These are phyloP conservation scores for Clarias pachynema DNA, from an alignment of 2,797 vertebrate genomes.

Conservation along the genomic window DNA sequence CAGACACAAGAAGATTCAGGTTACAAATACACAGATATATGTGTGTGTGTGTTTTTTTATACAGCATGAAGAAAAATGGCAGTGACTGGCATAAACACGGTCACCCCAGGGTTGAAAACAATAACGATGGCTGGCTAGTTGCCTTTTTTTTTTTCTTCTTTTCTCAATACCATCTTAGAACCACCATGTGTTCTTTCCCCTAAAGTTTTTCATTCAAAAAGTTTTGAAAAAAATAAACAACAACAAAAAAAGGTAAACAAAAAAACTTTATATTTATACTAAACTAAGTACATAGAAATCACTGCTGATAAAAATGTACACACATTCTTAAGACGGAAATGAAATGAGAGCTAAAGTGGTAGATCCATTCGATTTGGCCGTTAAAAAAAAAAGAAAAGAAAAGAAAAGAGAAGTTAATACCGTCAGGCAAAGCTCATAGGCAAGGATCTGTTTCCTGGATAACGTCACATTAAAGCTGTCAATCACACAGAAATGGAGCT, in stretches of 20 bases:
- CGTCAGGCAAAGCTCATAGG: conserved; percentile 62
- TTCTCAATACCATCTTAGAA: conserved; percentile 62
- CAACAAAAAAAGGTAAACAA: conserved; percentile 65
- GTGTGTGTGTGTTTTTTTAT: conserved; percentile 76
- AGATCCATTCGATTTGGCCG: conserved; percentile 75
- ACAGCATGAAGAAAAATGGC: conserved; percentile 80
- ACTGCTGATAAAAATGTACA: conserved; percentile 86
- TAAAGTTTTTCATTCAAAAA: conserved; percentile 73
- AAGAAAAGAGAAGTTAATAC: conserved; percentile 57
- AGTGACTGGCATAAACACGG: conserved; percentile 83
- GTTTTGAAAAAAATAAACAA: conserved; percentile 63
- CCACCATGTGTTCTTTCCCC: conserved; percentile 72
- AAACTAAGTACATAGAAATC: conserved; percentile 75
- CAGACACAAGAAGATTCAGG: conserved; percentile 89
- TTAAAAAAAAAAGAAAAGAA: conserved; percentile 37
- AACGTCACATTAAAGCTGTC: conserved; percentile 74
- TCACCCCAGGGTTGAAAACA: conserved; percentile 72
- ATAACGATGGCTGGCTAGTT: conserved; percentile 64
- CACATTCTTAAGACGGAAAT: conserved; percentile 87
- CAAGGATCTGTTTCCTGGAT: conserved; percentile 68
- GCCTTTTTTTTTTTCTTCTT: conserved; percentile 52
- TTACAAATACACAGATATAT: conserved; percentile 90
- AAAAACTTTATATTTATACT: conserved; percentile 69
- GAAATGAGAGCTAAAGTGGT: conserved; percentile 82
- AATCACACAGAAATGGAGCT: conserved; percentile 69